Evolutionary conservation across 1,140 invertebrate species (phyloP), one percentile per base, ranked within the genome.

Genomic region (Diprion similis): DNA sequence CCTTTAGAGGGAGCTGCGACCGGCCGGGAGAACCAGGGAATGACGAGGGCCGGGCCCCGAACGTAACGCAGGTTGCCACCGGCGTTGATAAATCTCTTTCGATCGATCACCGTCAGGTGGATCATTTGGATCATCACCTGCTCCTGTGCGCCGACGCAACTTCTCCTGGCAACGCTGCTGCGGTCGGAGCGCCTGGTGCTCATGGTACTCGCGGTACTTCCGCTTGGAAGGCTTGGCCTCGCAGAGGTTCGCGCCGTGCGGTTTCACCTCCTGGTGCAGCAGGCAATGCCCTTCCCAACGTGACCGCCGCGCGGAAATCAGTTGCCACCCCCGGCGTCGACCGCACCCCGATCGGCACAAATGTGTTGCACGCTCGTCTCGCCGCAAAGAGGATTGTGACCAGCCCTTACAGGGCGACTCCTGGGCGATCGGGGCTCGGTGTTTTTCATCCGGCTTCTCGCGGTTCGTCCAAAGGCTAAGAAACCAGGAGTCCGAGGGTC

Each of bases 171-270:
- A 37, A 37, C 24, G 8, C 51, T 6, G 51, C 51, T 59, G 51
- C 51, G 51, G 51, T 59, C 51, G 51, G n/a, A 59, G 51, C 51
- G 51, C 51, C 51, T 59, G 51, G 51, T 17, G 51, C 51, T 59
- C 51, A 6, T 8, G 51, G 51, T 59, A 17, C 51, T 17, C 51
- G n/a, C 51, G 51, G 51, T 59, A 17, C 24, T 37, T 37, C 24
- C 24, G 24, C 2, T 37, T 37, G 24, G 24, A 37, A 37, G 24
- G 24, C 6, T 6, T 37, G 2, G 1, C 24, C 24, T 37, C 24
- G 24, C 24, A 37, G 6, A 6, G 24, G 2, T 37, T 37, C 24
- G 24, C 24, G 24, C 24, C 1, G 24, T 37, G 24, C 24, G 24
- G 24, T 37, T 37, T 37, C 24, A 37, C 24, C 24, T 37, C 2